phyloP scores from a whole-genome alignment of 2,113 vertebrate species.

The Anser brachyrhynchus region DNA sequence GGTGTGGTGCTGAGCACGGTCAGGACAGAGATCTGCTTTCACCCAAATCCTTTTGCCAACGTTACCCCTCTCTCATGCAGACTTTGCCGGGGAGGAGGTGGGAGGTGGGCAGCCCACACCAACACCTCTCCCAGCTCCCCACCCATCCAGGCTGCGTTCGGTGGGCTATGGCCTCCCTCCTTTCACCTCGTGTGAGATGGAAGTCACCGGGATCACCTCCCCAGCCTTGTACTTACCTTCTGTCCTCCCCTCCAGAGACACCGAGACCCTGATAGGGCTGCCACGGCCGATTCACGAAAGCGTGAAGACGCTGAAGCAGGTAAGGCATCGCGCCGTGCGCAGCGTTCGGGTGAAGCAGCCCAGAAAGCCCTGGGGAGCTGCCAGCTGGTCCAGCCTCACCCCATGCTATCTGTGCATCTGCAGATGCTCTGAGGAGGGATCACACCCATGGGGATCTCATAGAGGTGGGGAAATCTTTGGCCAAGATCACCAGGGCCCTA shows the following conservation, averaged over 20 bases:
- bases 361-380: neutral
- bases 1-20: neutral
- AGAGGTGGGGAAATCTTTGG: neutral
- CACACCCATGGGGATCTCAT: accelerated
- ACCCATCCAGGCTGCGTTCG: neutral
- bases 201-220: neutral
- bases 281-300: constrained; percentile 96
- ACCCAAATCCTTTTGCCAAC: accelerated
- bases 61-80: accelerated
- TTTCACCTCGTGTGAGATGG: neutral
- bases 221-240: neutral
- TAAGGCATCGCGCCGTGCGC: neutral
- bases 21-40: neutral
- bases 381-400: neutral
- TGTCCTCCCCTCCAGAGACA: constrained; percentile 81
- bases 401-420: neutral
- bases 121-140: neutral
- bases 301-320: constrained; percentile 97
- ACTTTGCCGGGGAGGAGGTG: neutral
- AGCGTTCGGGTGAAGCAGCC: neutral
- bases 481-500: neutral
- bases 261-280: constrained; percentile 92
- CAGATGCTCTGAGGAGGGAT: neutral
- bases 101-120: accelerated
- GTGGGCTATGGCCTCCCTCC: neutral